Base-by-base conservation (phyloP, 2,113 vertebrate genomes). In the Platichthys stellatus region DNA sequence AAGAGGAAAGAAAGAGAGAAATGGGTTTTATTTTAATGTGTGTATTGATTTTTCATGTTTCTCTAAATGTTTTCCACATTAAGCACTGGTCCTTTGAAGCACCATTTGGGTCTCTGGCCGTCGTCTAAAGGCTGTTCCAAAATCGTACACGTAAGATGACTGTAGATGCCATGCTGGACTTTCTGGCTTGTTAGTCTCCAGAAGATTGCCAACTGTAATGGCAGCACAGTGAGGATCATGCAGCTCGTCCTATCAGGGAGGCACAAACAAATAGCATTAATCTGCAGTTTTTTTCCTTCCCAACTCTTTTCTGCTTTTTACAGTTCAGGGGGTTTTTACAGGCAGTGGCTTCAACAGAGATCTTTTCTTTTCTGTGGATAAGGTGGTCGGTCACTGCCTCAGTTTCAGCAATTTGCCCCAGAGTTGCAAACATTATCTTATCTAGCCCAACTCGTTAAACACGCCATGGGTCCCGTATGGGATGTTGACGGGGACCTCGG, bases 401-500 rank as follows among this genome's bases (percentile, higher is more conserved):
- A 60, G 31, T 63, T 81, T 78, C 57, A 68, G 63, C 69, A 69
- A 40, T 73, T 79, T 76, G 38, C 84, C 17, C 3, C 60, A 54
- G 68, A 73, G 65, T 31, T 75, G 31, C 71, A 61, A 76, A 63
- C 57, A 73, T 51, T 43, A 28, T 76, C 62, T 43, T 45, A 21
- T 81, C 86, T 86, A 92, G 62, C 79, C 81, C 87, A 76, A 88
- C 47, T 72, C 72, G 57, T 92, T 89, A 73, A 97, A 98, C 31
- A 95, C 73, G 11, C 97, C 97, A 0, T 98, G 97, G 86, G 97
- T 97, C 7, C 97, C 97, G 1, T 93, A 97, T 11, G 97, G 96
- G 60, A 98, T 94, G 86, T 91, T 92, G 79, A 97, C 94, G 13
- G 95, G 91, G 0, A 97, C 96, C 70, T 97, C 96, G 0, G 97